Evolutionary conservation across 2,888 invertebrate genomes (phyloP).

Genomic region (Agapostemon virescens): DNA sequence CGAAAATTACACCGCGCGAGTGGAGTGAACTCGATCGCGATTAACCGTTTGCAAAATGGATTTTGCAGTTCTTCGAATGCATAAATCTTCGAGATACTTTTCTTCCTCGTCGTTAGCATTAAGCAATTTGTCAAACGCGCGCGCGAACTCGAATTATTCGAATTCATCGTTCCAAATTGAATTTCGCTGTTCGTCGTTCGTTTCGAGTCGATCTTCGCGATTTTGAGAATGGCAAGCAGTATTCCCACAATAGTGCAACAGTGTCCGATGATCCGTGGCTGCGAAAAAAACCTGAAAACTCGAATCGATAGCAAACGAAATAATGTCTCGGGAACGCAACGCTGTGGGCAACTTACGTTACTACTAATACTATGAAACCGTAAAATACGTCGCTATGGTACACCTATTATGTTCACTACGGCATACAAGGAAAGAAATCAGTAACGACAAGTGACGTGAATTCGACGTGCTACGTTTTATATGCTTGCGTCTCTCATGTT

Average conservation of each 20-base stretch:
- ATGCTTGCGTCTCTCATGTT: constrained; percentile 22
- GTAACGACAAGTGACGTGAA: constrained; percentile 37
- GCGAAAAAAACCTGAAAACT: constrained; percentile 20
- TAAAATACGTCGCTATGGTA: constrained; percentile 59
- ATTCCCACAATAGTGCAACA: constrained; percentile 30
- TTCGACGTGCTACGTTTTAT: constrained; percentile 40
- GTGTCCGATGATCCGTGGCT: constrained; percentile 21
- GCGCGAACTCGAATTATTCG: too few species aligned
- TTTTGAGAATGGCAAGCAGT: neutral
- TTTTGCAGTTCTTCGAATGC: too few species aligned
- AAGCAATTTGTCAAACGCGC: too few species aligned
- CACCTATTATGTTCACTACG: constrained; percentile 47
- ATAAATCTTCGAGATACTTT: neutral
- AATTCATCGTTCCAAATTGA: neutral
- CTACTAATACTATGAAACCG: constrained; percentile 70
- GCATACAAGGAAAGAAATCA: constrained; percentile 47
- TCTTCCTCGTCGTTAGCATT: too few species aligned
- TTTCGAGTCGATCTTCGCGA: neutral
- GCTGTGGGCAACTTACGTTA: constrained; percentile 63
- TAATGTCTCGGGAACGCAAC: constrained; percentile 51
- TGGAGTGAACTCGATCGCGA: too few species aligned
- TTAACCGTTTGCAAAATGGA: too few species aligned
- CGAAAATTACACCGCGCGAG: too few species aligned
- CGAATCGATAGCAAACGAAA: constrained; percentile 27
- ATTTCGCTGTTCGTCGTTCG: neutral